Base-by-base conservation (phyloP, 2,888 invertebrate genomes). In the Athetis lepigone region DNA sequence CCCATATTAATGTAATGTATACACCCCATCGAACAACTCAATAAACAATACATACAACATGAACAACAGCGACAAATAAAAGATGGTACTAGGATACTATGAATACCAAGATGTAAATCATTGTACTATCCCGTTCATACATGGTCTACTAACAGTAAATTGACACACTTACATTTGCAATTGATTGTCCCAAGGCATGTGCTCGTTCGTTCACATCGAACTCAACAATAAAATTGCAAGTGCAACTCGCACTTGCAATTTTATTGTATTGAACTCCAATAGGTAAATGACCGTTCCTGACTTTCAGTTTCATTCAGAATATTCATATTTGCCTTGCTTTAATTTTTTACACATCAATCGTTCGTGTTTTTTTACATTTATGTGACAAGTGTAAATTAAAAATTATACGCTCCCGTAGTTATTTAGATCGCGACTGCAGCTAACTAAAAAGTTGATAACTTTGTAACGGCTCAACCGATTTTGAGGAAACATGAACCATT, bases 81-180 rank as follows among this genome's bases (percentile, higher is more conserved):
- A 18, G 9, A 16, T 13, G 29, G 18, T 11, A 61, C 61, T 29
- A 61, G 61, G 61, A 40, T 19, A 40, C 23, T 13, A 60, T 46
- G 29, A 46, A 33, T 33, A 18, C 61, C n/a, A 60, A 29, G 29
- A 60, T 5, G 29, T 47, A 16, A 0, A 61, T 59, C 18, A 36
- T 60, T 46, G 36, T 58, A 19, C 13, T 18, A 27, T 40, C 45
- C 5, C 43, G 25, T 43, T 57, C 36, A 45, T 37, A 56, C 36
- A 27, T 9, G 27, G 18, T 27, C 13, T 33, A 33, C 33, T 33
- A 13, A 60, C 8, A 40, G 27, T 3, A 39, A 18, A 60, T 18
- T 59, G 11, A 46, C 21, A 46, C n/a, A 25, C 23, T 19, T 19
- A 18, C 39, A 58, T 37, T n/a, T 8, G 4, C 39, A 58, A 27